Evolutionary conservation across 2,113 vertebrate species (phyloP).

Genomic region (Hoplias malabaricus): DNA sequence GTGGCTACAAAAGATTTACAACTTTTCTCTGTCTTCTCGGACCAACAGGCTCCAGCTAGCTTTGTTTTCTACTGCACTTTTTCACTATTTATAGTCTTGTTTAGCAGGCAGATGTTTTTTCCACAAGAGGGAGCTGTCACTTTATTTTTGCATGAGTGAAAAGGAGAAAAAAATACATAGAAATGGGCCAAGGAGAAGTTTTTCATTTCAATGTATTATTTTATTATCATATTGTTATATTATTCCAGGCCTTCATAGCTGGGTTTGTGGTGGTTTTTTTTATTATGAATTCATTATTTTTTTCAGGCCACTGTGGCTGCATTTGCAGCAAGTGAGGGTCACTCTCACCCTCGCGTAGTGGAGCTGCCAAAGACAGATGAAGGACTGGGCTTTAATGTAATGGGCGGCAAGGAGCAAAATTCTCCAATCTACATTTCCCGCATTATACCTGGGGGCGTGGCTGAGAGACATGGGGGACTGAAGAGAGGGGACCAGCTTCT

Average conservation of each 20-base stretch:
- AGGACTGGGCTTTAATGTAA: conserved; percentile 98
- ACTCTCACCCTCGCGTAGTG: conserved; percentile 95
- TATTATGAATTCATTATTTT: no score
- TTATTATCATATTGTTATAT: no score
- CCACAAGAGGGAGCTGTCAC: no score
- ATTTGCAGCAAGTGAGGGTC: conserved; percentile 97
- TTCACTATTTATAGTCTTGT: neutral
- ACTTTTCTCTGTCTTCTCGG: conserved; percentile 33
- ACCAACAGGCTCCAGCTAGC: conserved; percentile 54
- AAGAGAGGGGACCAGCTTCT: conserved; percentile 98
- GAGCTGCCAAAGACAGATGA: conserved; percentile 98
- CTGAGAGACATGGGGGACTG: conserved; percentile 93
- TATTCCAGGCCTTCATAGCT: no score
- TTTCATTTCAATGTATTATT: no score
- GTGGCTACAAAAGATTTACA: conserved; percentile 47
- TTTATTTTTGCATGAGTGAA: no score
- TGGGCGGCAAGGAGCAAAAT: conserved; percentile 99
- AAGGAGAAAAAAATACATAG: no score
- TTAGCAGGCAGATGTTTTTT: no score
- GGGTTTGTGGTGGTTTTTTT: no score
- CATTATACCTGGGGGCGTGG: conserved; percentile 97
- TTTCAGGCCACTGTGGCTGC: conserved; percentile 97
- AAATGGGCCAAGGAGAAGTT: no score
- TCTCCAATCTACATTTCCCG: conserved; percentile 99
- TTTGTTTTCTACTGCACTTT: conserved; percentile 58